Evolutionary conservation across 2,888 invertebrate species (phyloP), one percentile per base, ranked within the genome.

Genomic region (Toxonevra muliebris): DNA sequence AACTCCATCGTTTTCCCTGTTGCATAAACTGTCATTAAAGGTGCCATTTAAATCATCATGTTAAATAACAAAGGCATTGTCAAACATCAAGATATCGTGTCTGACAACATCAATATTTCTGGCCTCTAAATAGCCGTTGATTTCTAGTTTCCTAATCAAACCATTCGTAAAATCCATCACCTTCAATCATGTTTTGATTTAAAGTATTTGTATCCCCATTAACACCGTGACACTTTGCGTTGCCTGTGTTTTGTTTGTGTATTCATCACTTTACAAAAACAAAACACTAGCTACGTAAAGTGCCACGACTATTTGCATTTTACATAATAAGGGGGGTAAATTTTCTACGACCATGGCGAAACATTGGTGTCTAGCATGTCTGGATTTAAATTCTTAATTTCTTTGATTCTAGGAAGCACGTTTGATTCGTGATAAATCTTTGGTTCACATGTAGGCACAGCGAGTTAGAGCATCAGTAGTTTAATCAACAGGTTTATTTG

Each of bases 331-430:
- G n/a, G n/a, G n/a, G n/a, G n/a, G n/a, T 57, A 70, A 75, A 63
- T 75, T 75, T 45, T 74, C 72, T 41, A 75, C 61, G 42, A 67
- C 74, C 75, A 76, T 77, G 2, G 76, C 75, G 74, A 71, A 73
- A 66, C 77, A 76, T 72, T 77, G 76, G 48, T 64, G 64, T 13
- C 76, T 76, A 58, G 72, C 71, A 73, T 54, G 73, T 54, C 66
- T 66, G 61, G 76, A 73, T 55, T 63, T 72, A 52, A 77, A 77
- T 15, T 15, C 30, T 57, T 72, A 55, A 61, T 76, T 71, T 1
- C 68, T 75, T 75, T 77, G 79, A 77, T 78, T 71, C 70, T 75
- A 77, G 66, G 76, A 76, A 66, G 74, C 76, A 53, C 76, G 75
- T 15, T 75, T n/a, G 69, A 77, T 77, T 70, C 74, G 69, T 30